Evolutionary conservation across 2,797 vertebrate genomes (phyloP), one percentile per base, ranked within the genome.

Genomic region (Pseudopleuronectes americanus): DNA sequence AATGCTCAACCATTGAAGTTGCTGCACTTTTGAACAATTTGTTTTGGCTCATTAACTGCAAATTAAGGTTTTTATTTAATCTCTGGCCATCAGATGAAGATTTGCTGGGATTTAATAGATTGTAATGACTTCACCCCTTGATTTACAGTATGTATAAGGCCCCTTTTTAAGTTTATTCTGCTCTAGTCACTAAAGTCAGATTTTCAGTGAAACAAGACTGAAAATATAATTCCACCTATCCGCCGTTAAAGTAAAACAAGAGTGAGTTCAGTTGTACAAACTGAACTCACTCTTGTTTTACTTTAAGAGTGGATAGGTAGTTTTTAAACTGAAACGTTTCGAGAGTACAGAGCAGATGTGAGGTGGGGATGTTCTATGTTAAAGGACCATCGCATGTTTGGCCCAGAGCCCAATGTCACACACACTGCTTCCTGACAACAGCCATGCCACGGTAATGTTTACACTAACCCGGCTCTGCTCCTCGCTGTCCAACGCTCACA

Each of bases 351-450:
- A 79, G 80, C 86, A 90, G 86, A 93, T 92, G 89, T 84, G 84
- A 87, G 68, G 74, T 36, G 60, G 74, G 74, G 83, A 90, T 77
- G 77, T 83, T 81, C 76, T 75, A 90, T 62, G 80, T 85, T 82
- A 83, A 76, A 85, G 75, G 74, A 68, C 67, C 71, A 77, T 84
- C 1, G 76, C 78, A 84, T 79, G 88, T 84, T 91, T 91, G 90
- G 83, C 86, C 66, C 57, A 6, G 75, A 84, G 91, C 89, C 89
- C 75, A 80, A 84, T 93, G 92, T 93, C 92, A 94, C 90, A 92
- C 90, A 92, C 79, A 83, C 52, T 52, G 71, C 83, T 91, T 93
- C 88, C 90, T 93, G 91, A 94, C 87, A 87, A 86, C 92, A 88
- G 80, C 90, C 92, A 93, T 89, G 88, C 88, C 89, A 87, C 57